Evolutionary conservation across 2,888 invertebrate species (phyloP).

Genomic region (Plagodis dolabraria): DNA sequence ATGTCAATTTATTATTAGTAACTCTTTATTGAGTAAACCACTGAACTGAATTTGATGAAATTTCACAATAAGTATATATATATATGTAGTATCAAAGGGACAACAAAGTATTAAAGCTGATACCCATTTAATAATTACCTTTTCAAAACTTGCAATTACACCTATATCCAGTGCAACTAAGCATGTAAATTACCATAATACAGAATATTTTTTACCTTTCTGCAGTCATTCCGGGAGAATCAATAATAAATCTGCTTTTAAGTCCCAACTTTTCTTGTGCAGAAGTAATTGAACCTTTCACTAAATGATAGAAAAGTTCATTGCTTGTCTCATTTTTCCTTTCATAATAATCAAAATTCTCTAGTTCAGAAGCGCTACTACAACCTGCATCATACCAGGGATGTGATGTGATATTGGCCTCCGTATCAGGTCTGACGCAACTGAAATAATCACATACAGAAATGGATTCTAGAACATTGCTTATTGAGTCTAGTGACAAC

Average conservation of each 20-base stretch:
- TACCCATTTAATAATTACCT: too few species aligned
- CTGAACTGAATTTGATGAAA: too few species aligned
- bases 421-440: constrained; percentile 36
- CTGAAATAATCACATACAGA: constrained; percentile 68
- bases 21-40: too few species aligned
- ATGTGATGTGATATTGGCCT: constrained; percentile 48
- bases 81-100: too few species aligned
- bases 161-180: not conserved
- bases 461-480: constrained; percentile 63
- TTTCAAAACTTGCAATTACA: too few species aligned
- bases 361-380: constrained; percentile 68
- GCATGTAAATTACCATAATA: not conserved
- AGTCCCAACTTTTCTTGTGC: constrained; percentile 48
- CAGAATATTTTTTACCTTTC: constrained; percentile 54
- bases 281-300: constrained; percentile 46
- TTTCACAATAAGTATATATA: too few species aligned
- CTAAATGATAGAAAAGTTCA: constrained; percentile 57
- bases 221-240: constrained; percentile 57
- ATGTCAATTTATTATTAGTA: too few species aligned
- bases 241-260: constrained; percentile 45
- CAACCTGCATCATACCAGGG: constrained; percentile 64
- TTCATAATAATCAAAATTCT: constrained; percentile 57
- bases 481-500: constrained; percentile 51
- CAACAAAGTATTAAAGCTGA: too few species aligned
- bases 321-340: constrained; percentile 51